Conservation (phyloP, 2,888 invertebrate species). For the Hirtodrosophila trivittata region DNA sequence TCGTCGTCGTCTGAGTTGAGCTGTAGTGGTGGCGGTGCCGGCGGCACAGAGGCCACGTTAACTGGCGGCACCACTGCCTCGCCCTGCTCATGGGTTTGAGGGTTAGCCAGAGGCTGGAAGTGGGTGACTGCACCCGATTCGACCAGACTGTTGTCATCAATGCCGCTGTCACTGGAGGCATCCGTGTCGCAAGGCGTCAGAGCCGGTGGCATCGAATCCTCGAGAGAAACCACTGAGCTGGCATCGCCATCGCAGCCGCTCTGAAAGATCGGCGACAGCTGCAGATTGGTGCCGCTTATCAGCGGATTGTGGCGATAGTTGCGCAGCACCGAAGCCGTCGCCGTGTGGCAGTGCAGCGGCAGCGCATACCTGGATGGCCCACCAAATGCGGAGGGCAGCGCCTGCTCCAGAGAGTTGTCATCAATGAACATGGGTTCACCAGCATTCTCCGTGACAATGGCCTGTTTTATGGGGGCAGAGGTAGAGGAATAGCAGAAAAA, state of each 20-base stretch:
- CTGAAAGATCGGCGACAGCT: conserved; percentile 71
- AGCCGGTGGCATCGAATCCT: conserved; percentile 79
- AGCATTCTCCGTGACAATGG: conserved; percentile 15
- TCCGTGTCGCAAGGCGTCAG: conserved; percentile 77
- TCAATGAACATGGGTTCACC: conserved; percentile 60
- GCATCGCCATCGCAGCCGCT: conserved; percentile 42
- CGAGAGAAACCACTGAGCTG: conserved; percentile 52
- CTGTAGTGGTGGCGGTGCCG: conserved; percentile 38
- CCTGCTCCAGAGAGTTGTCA: conserved; percentile 60
- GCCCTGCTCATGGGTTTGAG: not conserved
- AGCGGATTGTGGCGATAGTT: conserved; percentile 81
- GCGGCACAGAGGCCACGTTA: conserved; percentile 15
- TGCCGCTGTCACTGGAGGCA: conserved; percentile 80
- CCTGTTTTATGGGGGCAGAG: conserved; percentile 36
- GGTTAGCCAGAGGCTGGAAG: not conserved
- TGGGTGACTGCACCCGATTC: conserved; percentile 28
- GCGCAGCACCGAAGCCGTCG: conserved; percentile 71
- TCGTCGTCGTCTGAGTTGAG: conserved; percentile 7
- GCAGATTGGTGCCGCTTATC: conserved; percentile 80
- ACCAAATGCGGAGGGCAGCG: conserved; percentile 10
- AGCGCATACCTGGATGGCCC: conserved; percentile 30
- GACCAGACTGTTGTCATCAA: conserved; percentile 75
- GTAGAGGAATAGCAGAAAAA: conserved; percentile 10
- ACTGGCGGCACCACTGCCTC: conserved; percentile 2
- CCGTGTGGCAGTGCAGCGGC: conserved; percentile 65